Conservation (phyloP, 1,140 invertebrate species). For the Bombyx mandarina region DNA sequence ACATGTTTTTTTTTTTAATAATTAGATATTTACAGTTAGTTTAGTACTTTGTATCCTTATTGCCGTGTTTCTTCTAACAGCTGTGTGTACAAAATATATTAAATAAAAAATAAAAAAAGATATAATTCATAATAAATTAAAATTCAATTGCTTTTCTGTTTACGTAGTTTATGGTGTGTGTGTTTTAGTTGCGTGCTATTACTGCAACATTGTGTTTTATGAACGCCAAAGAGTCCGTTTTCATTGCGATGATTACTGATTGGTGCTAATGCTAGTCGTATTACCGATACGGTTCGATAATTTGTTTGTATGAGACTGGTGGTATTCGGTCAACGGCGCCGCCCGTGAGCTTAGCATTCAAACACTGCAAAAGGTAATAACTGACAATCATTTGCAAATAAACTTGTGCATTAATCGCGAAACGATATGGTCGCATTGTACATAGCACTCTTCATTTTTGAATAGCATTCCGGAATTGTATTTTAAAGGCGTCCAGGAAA, state of each 20-base stretch:
- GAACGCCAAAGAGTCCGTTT: too few species aligned
- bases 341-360: conserved; percentile 45
- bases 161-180: too few species aligned
- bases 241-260: conserved; percentile 58
- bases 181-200: too few species aligned
- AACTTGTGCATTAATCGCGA: not conserved
- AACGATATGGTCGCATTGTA: conserved; percentile 3
- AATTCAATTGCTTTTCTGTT: too few species aligned
- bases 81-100: too few species aligned
- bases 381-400: conserved; percentile 8
- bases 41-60: too few species aligned
- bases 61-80: too few species aligned
- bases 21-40: too few species aligned
- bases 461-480: conserved; percentile 6
- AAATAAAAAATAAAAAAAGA: too few species aligned
- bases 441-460: not conserved
- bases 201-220: too few species aligned
- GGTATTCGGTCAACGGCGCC: conserved; percentile 55
- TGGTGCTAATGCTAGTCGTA: conserved; percentile 57
- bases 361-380: conserved; percentile 28
- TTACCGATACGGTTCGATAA: conserved; percentile 54
- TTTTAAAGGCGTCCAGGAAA: conserved; percentile 49
- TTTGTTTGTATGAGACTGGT: conserved; percentile 42
- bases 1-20: too few species aligned
- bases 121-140: too few species aligned